phyloP scores from a whole-genome alignment of 2,797 vertebrate genomes.

The Micromesistius poutassou region DNA sequence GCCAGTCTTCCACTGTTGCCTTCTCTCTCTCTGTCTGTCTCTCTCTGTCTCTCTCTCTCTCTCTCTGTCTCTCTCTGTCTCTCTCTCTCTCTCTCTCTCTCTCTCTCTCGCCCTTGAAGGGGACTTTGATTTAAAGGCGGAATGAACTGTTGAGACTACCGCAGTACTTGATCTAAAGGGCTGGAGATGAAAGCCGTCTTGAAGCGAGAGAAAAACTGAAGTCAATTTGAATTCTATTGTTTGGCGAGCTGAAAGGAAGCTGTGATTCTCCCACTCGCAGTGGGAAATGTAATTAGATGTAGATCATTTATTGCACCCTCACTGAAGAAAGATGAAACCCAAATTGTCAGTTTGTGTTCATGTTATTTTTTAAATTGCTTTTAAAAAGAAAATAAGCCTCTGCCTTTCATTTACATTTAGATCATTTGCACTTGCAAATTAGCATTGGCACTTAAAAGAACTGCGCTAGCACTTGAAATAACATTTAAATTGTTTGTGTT shows the following conservation, averaged over 20 bases:
- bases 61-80: not conserved
- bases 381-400: not conserved
- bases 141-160: slow-evolving; percentile 21
- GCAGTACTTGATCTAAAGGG: slow-evolving; percentile 32
- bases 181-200: slow-evolving; percentile 38
- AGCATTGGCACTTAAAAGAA: no score
- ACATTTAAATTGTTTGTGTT: not conserved
- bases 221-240: slow-evolving; percentile 22
- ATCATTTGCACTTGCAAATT: not conserved
- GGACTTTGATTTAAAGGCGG: slow-evolving; percentile 36
- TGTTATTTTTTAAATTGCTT: not conserved
- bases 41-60: not conserved
- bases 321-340: not conserved
- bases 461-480: no score
- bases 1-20: slow-evolving; percentile 11
- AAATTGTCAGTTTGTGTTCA: not conserved
- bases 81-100: not conserved
- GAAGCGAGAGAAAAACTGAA: slow-evolving; percentile 15
- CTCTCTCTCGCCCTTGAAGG: slow-evolving; percentile 11
- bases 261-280: not conserved
- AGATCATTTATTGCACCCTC: not conserved
- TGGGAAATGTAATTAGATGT: slow-evolving; percentile 1
- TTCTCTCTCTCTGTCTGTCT: not conserved
- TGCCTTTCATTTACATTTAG: slow-evolving; percentile 1
- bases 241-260: not conserved